Evolutionary conservation across 1,140 invertebrate genomes (phyloP), one percentile per base, ranked within the genome.

Genomic region (Drosophila kurseongensis): DNA sequence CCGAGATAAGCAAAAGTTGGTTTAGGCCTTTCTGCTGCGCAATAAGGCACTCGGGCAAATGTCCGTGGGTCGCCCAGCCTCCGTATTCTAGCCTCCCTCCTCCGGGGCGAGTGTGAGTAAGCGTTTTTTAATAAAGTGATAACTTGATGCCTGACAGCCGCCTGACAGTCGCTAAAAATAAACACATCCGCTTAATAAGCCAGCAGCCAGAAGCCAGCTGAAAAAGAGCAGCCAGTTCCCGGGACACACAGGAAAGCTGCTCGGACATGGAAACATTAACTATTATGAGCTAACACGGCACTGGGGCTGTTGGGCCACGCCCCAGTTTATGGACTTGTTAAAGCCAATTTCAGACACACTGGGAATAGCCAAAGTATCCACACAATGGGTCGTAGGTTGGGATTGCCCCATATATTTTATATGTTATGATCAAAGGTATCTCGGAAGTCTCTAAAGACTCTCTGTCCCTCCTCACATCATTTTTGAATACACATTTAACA

Each of bases 81-180:
- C 10, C 35, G 13, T 8, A 40, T 32, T n/a, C 18, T 12, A 42
- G 23, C 16, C 14, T 32, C 41, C 12, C 36, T 44, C 32, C 65
- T 48, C n/a, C 9, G 16, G 41, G 36, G 38, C 56, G 68, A 79
- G 76, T 69, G 78, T 80, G 78, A 80, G 78, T 80, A 84, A 84
- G 80, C 80, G 80, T 76, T 84, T 84, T 84, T 84, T 84, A 84
- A 84, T 84, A 84, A 84, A 84, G 81, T 84, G 80, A 84, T 83
- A 83, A 84, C 80, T 80, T 84, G 80, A 80, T 80, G 80, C 62
- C 72, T 66, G 76, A 84, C 80, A 79, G 74, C 62, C 55, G 74
- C 62, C 74, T 76, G 74, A 76, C 73, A 76, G 78, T 80, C 68
- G 66, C 80, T 76, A 80, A 80, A 84, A 84, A 84, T 84, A 84